phyloP scores from a whole-genome alignment of 2,113 vertebrate genomes.

The Budorcas taxicolor region DNA sequence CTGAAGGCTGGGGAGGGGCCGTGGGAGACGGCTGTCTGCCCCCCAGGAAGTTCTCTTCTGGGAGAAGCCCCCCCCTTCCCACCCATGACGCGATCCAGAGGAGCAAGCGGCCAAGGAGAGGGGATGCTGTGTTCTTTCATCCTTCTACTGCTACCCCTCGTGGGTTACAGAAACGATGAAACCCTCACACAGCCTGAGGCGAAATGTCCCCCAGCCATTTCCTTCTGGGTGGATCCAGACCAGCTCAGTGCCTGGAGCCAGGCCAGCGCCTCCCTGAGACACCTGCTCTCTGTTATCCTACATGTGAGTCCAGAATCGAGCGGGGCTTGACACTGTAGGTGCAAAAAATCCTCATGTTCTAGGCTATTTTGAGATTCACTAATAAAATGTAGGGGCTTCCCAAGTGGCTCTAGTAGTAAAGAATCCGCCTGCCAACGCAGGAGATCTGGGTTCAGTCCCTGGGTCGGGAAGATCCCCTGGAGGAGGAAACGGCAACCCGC shows the following conservation, averaged over 20 bases:
- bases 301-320: not conserved
- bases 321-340: accelerated
- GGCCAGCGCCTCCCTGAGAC: accelerated
- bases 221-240: not conserved
- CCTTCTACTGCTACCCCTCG: accelerated
- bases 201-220: accelerated
- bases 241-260: accelerated
- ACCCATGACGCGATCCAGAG: too few relatives aligned
- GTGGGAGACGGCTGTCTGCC: too few relatives aligned
- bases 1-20: not conserved
- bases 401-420: not conserved
- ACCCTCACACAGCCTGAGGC: accelerated
- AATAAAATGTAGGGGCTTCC: not conserved
- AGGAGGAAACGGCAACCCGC: not conserved
- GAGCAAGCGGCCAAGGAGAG: too few relatives aligned
- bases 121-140: too few relatives aligned
- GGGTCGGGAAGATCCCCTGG: not conserved
- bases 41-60: too few relatives aligned
- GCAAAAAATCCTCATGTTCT: not conserved
- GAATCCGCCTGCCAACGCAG: not conserved
- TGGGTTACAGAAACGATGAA: accelerated
- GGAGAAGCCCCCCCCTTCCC: too few relatives aligned
- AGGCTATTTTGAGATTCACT: not conserved
- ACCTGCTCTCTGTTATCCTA: not conserved
- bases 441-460: not conserved